Evolutionary conservation across 2,888 invertebrate genomes (phyloP), one percentile per base, ranked within the genome.

Genomic region (Cecidostiba fungosa): DNA sequence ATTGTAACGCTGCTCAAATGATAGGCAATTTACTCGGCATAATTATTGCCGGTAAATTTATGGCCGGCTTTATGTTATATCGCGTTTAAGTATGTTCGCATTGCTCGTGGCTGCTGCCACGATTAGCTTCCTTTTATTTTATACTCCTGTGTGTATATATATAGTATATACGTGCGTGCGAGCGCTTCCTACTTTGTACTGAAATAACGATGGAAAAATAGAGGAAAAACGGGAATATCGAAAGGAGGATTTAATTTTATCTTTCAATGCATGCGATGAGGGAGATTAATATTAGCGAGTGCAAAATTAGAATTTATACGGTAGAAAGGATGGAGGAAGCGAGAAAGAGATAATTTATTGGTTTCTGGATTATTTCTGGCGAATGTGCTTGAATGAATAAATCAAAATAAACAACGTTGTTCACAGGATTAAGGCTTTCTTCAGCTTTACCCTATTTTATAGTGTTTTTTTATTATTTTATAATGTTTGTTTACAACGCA

Each of bases 41-140:
- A 89, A 89, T 89, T 89, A 90, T 89, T 89, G 87, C 87, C 85
- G 87, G 86, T 87, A 88, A 89, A 90, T 89, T 88, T 85, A 87
- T 80, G 80, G 23, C 43, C 62, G 47, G 32, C 54, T 77, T 80
- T 80, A 86, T 87, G 84, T 79, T 80, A 80, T 81, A 86, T 85
- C 85, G 54, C 69, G 39, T 72, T 85, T 59, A 80, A 83, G 79
- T 77, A 81, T 86, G 85, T 85, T 81, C 73, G 73, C 78, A 73
- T 73, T 69, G 19, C 79, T 23, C 54, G 69, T 47, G 32, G 66
- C 74, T n/a, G 1, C 50, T 16, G 29, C 19, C 26, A 39, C 39
- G 54, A 39, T 32, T 69, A 23, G n/a, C 66, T 74, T 62, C 23
- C n/a, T 29, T 16, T 72, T 72, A 39, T 72, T 72, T 23, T 62